Base-by-base conservation (phyloP, 2,888 invertebrate genomes). In the Nemoura dubitans region DNA sequence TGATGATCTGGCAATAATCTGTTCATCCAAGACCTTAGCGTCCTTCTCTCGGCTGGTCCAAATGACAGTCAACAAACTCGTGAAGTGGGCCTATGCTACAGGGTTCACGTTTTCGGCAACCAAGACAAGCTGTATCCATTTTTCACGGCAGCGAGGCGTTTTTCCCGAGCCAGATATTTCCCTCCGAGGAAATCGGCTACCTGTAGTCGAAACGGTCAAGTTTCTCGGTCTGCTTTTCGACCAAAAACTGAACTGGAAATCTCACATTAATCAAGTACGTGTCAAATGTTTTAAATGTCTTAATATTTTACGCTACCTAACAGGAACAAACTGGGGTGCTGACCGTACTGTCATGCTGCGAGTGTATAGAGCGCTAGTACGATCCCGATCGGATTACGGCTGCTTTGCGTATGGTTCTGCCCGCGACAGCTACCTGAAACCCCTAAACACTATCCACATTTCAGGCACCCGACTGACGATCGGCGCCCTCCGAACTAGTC, bases 1-100 rank as follows among this genome's bases (percentile, higher is more conserved):
- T 3, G 86, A 84, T 14, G 86, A 86, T 25, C 42, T 86, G 21
- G 84, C 86, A 5, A 86, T 86, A 83, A 83, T 82, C 21, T 86
- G 59, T 36, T 16, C 59, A 76, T 83, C 78, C n/a, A 36, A 84
- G 25, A 30, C 36, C 28, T 21, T 86, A 27, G 59, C 27, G 10
- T 76, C 29, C 25, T 76, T 42, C 25, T 3, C 30, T 25, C 29
- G 76, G 26, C 21, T 29, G 26, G 25, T 84, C 16, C 86, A 86
- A 84, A 27, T 76, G 28, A 43, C 82, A 30, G 43, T 86, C 28
- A 84, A 84, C 76, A 76, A 84, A 28, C 82, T 86, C 5, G 30
- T 59, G 25, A 29, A 5, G 21, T 86, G 84, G 84, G 76, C 86
- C 16, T 29, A 76, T 10, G 25, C 25, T 27, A 82, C 83, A 25